Evolutionary conservation across 2,113 vertebrate genomes (phyloP).

Genomic region (Sitta europaea): DNA sequence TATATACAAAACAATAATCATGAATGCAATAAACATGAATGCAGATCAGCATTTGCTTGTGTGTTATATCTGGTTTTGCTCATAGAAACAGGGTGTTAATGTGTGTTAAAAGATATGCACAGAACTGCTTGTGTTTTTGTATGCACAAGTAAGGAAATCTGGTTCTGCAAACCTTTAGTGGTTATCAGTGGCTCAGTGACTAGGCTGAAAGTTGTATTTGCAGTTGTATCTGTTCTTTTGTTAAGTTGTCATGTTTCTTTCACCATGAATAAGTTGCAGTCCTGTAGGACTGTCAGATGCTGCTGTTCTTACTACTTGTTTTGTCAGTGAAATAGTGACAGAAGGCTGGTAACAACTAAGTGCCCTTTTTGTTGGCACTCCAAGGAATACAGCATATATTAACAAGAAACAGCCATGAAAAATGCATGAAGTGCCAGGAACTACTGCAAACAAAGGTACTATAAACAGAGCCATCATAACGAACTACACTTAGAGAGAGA

Average conservation of each 20-base stretch:
- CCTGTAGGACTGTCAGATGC: neutral
- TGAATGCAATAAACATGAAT: neutral
- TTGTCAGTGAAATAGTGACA: neutral
- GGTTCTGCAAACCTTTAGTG: neutral
- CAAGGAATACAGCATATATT: slow-evolving; percentile 31
- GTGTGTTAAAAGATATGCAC: neutral
- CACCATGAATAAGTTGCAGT: neutral
- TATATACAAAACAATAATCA: neutral
- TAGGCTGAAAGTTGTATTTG: neutral
- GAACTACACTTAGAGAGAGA: neutral
- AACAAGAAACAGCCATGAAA: slow-evolving; percentile 58
- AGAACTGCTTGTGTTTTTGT: neutral
- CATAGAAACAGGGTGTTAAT: neutral
- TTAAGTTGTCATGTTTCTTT: neutral
- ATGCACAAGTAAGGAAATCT: neutral
- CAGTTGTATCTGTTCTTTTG: neutral
- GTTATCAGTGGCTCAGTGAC: neutral
- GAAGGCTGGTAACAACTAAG: neutral
- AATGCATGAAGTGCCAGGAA: slow-evolving; percentile 62
- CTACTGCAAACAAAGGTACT: neutral
- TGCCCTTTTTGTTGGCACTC: slow-evolving; percentile 20
- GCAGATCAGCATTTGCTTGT: neutral
- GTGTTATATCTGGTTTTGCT: neutral
- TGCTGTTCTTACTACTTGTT: neutral
- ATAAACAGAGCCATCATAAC: slow-evolving; percentile 22